Evolutionary conservation across 1,140 invertebrate genomes (phyloP).

Genomic region (Cydia fagiglandana): DNA sequence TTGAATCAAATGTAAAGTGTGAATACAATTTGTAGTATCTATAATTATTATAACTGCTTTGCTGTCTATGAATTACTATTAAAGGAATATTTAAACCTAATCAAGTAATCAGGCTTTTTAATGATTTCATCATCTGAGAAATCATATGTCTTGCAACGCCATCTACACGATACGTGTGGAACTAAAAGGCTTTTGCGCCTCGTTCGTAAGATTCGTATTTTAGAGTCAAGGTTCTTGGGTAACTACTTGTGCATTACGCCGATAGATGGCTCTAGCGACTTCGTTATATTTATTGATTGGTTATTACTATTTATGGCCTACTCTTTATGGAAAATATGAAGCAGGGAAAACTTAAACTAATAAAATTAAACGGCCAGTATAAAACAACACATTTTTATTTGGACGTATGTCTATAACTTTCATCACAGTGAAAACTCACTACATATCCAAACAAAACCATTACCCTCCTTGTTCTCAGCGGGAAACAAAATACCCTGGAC

Average conservation of each 20-base stretch:
- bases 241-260: not conserved
- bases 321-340: no score
- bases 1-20: no score
- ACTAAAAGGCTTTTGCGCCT: slow-evolving; percentile 41
- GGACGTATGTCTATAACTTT: slow-evolving; percentile 30
- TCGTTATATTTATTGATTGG: not conserved
- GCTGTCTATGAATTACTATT: no score
- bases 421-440: slow-evolving; percentile 45
- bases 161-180: slow-evolving; percentile 35
- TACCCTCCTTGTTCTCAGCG: slow-evolving; percentile 23
- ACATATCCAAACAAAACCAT: slow-evolving; percentile 30
- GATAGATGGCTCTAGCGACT: slow-evolving; percentile 37
- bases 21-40: no score
- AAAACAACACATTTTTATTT: slow-evolving; percentile 40
- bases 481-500: slow-evolving; percentile 19
- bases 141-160: slow-evolving; percentile 37
- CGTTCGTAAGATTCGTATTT: not conserved
- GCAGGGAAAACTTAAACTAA: no score
- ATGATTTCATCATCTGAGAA: not conserved
- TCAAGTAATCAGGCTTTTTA: not conserved
- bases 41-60: no score
- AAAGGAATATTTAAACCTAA: no score
- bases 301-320: no score
- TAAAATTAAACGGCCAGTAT: slow-evolving; percentile 41
- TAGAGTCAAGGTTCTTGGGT: not conserved